Percentiles rank a stretch among this genome's conserved stretches.
Evolutionary conservation across 2,888 invertebrate genomes (phyloP).

Genomic region (Tinea semifulvella): DNA sequence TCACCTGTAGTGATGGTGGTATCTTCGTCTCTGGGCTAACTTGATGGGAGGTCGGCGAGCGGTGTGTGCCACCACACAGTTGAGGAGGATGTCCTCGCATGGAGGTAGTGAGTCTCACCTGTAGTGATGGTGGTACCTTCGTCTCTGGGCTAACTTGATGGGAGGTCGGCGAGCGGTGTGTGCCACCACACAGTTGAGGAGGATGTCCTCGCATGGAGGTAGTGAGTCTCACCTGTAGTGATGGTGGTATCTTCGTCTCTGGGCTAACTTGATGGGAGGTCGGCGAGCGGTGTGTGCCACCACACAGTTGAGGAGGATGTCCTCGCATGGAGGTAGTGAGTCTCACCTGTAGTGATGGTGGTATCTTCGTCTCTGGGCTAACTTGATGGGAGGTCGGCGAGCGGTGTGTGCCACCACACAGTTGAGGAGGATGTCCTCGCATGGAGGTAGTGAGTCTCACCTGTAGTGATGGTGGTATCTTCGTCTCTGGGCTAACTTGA

Average conservation of each 20-base stretch:
- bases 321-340: too few relatives aligned
- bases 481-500: slow-evolving; percentile 94
- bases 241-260: slow-evolving; percentile 81
- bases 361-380: slow-evolving; percentile 92
- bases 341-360: slow-evolving; percentile 26
- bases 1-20: slow-evolving; percentile 43
- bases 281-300: slow-evolving; percentile 91
- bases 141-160: slow-evolving; percentile 93
- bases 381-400: slow-evolving; percentile 92
- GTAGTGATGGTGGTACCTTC: slow-evolving; percentile 70
- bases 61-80: slow-evolving; percentile 93
- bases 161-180: slow-evolving; percentile 93
- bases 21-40: slow-evolving; percentile 92
- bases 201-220: slow-evolving; percentile 97
- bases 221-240: slow-evolving; percentile 17
- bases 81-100: slow-evolving; percentile 97
- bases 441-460: too few relatives aligned
- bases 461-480: slow-evolving; percentile 66
- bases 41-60: slow-evolving; percentile 94
- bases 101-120: too few relatives aligned
- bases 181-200: slow-evolving; percentile 95
- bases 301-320: slow-evolving; percentile 95
- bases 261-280: slow-evolving; percentile 95
- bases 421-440: slow-evolving; percentile 97
- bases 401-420: slow-evolving; percentile 94